These are phyloP conservation scores for Hermaeophaga mercurialis DNA, from an alignment of 2,888 invertebrate genomes.

Conservation along the genomic window DNA sequence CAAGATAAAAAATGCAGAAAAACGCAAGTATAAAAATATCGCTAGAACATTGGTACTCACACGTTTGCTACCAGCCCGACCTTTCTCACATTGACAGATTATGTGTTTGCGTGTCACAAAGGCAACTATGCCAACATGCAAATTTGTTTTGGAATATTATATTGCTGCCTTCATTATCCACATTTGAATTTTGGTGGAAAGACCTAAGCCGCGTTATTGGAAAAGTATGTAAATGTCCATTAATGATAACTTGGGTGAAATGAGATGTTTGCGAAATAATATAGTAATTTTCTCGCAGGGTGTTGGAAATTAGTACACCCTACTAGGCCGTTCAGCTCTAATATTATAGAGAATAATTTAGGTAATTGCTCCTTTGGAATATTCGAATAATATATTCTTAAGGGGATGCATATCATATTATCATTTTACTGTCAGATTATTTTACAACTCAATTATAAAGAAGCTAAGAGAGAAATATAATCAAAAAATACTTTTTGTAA, in stretches of 20 bases:
- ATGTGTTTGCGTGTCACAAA: constrained; percentile 48
- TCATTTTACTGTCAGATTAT: too few species aligned
- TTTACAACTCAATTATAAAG: too few species aligned
- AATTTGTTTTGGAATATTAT: constrained; percentile 46
- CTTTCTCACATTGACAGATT: constrained; percentile 49
- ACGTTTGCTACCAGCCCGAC: constrained; percentile 37
- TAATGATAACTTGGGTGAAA: constrained; percentile 30
- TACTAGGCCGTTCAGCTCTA: too few species aligned
- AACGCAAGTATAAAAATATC: constrained; percentile 46
- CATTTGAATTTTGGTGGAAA: constrained; percentile 29
- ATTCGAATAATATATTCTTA: too few species aligned
- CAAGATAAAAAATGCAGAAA: constrained; percentile 39
- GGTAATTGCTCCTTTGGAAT: too few species aligned
- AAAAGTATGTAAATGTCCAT: constrained; percentile 32
- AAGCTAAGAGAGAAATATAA: too few species aligned
- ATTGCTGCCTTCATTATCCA: constrained; percentile 35
- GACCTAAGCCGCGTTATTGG: constrained; percentile 27
- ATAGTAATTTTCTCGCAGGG: constrained; percentile 26
- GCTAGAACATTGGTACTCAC: constrained; percentile 45
- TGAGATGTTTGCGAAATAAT: constrained; percentile 26
- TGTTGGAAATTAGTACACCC: constrained; percentile 17
- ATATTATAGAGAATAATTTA: too few species aligned
- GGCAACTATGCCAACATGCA: constrained; percentile 44
- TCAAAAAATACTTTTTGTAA: too few species aligned
- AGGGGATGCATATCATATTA: too few species aligned